Base-by-base conservation (phyloP, 2,113 vertebrate genomes). In the Solea senegalensis region DNA sequence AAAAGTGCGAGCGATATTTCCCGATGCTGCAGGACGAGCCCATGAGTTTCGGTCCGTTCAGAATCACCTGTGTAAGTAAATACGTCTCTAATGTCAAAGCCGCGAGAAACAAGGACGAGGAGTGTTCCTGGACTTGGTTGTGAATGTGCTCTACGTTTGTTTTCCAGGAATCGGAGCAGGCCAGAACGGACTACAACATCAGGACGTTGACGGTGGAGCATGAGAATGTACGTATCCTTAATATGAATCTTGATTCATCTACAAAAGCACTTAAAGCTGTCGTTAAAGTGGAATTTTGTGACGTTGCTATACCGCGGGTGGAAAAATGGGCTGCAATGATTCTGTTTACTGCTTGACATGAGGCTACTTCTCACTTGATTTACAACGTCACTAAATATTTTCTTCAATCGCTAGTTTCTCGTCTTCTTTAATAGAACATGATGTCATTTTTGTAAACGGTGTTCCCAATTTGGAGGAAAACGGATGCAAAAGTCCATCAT, bases 1-100 rank as follows among this genome's bases (percentile, higher is more conserved):
- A 99, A 97, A 99, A 99, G 87, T 99, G 98, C 93, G 98, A 99
- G 76, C 94, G 96, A 58, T 99, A 99, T 83, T 98, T 95, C 93
- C 97, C 98, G 9, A 82, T 93, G 55, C 91, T 90, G 54, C 94
- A 94, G 79, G 97, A 98, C 83, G 94, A 96, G 77, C 89, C 95
- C 57, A 81, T 98, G 89, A 94, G 82, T 43, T 97, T 98, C 85
- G 96, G 95, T 80, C 94, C 97, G 28, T 99, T 99, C 93, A 94
- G 90, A 91, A 95, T 99, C 94, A 96, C 96, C 67, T 99, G 95
- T 93, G 98, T 99, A 93, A 97, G 98, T 97, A 46, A 40, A 77
- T 39, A 4, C 14, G 55, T 66, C 46, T 27, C 51, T 68, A 9
- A 40, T 64, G 46, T 66, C 49, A 43, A 44, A 61, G 44, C 59